A percentile compares a stretch with the other conserved stretches of the same genome.
Evolutionary conservation across 2,888 invertebrate species (phyloP).

Genomic region (Mongoloraphidia duomilia): DNA sequence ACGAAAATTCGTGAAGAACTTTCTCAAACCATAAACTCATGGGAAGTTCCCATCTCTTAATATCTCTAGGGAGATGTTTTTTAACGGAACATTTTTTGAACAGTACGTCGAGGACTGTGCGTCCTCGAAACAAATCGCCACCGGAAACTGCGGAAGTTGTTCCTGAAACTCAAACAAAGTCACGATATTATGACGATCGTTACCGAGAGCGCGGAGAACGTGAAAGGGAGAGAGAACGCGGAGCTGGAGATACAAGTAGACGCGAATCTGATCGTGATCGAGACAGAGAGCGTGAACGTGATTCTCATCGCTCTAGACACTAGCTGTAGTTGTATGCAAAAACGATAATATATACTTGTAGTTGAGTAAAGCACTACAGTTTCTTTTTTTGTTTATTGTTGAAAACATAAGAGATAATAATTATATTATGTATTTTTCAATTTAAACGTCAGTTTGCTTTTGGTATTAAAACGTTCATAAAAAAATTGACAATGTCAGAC

Average conservation of each 20-base stretch:
- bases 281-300: constrained; percentile 50
- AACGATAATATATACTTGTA: constrained; percentile 7
- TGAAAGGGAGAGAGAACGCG: constrained; percentile 45
- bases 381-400: no score
- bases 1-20: no score
- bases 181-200: constrained; percentile 75
- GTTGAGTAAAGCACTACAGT: no score
- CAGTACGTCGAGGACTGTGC: constrained; percentile 1
- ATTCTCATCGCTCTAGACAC: constrained; percentile 57
- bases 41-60: no score
- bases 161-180: constrained; percentile 35
- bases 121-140: constrained; percentile 46
- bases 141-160: constrained; percentile 38
- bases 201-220: constrained; percentile 56
- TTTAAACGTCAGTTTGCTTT: no score
- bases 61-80: no score
- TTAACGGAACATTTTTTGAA: no score
- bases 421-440: no score
- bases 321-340: constrained; percentile 22
- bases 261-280: constrained; percentile 49
- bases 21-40: no score
- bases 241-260: constrained; percentile 33
- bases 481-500: no score
- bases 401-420: no score
- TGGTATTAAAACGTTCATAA: no score